Evolutionary conservation across 2,888 invertebrate species (phyloP), one percentile per base, ranked within the genome.

Genomic region (Cerceris rybyensis): DNA sequence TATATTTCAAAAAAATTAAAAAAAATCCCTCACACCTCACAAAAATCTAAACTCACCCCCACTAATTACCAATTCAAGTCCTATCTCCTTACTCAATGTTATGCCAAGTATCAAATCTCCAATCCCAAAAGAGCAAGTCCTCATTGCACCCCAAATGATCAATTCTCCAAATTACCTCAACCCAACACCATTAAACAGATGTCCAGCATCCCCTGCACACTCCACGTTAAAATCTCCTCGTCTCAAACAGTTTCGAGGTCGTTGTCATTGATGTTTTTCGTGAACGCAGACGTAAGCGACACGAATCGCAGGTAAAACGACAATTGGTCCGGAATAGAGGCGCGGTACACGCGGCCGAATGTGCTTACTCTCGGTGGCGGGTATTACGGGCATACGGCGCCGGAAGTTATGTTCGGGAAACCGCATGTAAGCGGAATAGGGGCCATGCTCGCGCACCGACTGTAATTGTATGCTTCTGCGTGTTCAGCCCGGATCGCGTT

Each of bases 371-470:
- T 28, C 28, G 28, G 28, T 28, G 28, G n/a, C 60, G 17, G 64
- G 67, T 52, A 67, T 63, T 58, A 39, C 60, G 46, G 41, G 65
- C 42, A 61, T 58, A 63, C 49, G 66, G 39, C 57, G 68, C 72
- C 85, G 88, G 88, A 88, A 88, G 86, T 86, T 86, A 86, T 77
- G 82, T 84, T 86, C 86, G 84, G 84, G 88, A 86, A 83, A 88
- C 87, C 87, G 82, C 87, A 81, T 85, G 85, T 87, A 86, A 86
- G 83, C 87, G 83, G 82, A 86, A 84, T 81, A 58, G 63, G 68
- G 60, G 75, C 64, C 41, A 58, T 55, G 66, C 54, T 60, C 57
- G 70, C 58, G 68, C 71, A 57, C 70, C 55, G 71, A 70, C 72
- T 79, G 76, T 81, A 75, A 84, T 84, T 83, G 72, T 75, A 79